phyloP scores from a whole-genome alignment of 2,797 vertebrate species.

The Tapera naevia region DNA sequence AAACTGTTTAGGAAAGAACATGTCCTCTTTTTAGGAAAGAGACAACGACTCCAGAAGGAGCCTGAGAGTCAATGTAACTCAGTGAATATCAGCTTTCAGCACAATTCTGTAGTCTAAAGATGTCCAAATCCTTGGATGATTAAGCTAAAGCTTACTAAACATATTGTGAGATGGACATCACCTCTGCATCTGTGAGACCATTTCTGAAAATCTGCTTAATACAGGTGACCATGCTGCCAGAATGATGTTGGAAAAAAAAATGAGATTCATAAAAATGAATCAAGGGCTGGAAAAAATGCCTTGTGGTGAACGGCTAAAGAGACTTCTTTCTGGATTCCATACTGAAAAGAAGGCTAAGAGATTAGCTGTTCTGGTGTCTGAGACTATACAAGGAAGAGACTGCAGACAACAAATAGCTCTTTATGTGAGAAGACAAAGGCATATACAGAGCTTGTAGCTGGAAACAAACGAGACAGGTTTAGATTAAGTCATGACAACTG shows the following conservation, averaged over 20 bases:
- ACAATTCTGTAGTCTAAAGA: not conserved
- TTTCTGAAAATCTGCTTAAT: constrained; percentile 15
- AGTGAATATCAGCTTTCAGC: not conserved
- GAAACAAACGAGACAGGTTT: constrained; percentile 32
- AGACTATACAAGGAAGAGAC: constrained; percentile 11
- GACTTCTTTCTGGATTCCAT: not conserved
- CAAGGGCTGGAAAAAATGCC: not conserved
- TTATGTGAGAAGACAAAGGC: constrained; percentile 35
- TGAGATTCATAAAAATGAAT: constrained; percentile 12
- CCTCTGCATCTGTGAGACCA: not conserved
- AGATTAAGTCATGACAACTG: constrained; percentile 12
- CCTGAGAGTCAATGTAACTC: not conserved
- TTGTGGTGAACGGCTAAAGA: not conserved
- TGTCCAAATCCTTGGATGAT: not conserved
- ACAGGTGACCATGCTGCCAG: not conserved
- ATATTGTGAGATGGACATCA: not conserved
- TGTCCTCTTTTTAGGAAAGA: not conserved
- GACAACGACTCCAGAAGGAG: not conserved
- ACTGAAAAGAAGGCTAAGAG: not conserved
- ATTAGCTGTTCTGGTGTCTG: constrained; percentile 15
- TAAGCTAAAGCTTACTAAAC: not conserved
- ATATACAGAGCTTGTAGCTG: constrained; percentile 11
- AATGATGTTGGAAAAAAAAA: not conserved
- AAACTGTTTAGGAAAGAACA: not conserved
- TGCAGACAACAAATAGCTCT: constrained; percentile 33